Evolutionary conservation across 2,113 vertebrate species (phyloP).

Genomic region (Neodon shergylaensis): DNA sequence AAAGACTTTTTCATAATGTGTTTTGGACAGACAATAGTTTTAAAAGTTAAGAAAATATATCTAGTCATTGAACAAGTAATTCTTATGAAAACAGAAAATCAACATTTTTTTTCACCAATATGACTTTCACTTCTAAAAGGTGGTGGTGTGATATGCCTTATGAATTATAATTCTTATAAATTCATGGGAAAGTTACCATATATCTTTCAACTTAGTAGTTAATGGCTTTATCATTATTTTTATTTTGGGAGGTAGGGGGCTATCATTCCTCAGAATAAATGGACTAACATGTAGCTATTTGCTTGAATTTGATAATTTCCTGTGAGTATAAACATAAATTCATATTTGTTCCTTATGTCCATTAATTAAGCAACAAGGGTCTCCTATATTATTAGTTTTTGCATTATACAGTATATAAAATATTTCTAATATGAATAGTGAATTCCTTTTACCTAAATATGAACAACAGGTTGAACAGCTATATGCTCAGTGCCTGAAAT

Average conservation of each 20-base stretch:
- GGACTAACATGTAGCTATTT: conserved; percentile 35
- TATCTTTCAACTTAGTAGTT: conserved; percentile 35
- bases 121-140: conserved; percentile 62
- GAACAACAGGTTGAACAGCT: not conserved
- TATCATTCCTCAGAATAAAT: conserved; percentile 48
- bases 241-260: conserved; percentile 38
- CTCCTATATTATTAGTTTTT: conserved; percentile 18
- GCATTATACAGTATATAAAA: not conserved
- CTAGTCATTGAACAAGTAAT: conserved; percentile 55
- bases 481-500: not conserved
- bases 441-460: not conserved
- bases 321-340: conserved; percentile 32
- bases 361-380: not conserved
- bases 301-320: conserved; percentile 31
- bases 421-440: not conserved
- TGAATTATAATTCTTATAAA: conserved; percentile 58
- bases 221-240: conserved; percentile 61
- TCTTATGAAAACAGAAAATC: conserved; percentile 36
- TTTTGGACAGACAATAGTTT: conserved; percentile 60
- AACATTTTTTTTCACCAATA: conserved; percentile 68
- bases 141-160: not conserved
- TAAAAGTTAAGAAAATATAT: conserved; percentile 55
- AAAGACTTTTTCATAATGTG: conserved; percentile 29
- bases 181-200: conserved; percentile 43
- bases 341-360: conserved; percentile 36